Evolutionary conservation across 2,797 vertebrate genomes (phyloP), one percentile per base, ranked within the genome.

Genomic region (Micrastur ruficollis): DNA sequence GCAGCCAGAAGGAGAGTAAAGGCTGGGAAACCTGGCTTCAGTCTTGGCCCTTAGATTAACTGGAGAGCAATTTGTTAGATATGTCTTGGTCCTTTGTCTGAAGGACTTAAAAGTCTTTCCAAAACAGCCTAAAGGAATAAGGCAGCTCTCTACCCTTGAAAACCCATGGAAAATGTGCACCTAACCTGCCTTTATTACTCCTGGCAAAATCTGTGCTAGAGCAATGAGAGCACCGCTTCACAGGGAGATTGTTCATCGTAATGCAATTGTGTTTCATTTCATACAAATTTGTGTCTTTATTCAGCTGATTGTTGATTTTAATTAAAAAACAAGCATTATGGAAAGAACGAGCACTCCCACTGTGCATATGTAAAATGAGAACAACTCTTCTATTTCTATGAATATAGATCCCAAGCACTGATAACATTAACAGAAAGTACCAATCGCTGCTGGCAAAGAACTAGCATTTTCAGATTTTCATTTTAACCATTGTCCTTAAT

Each of bases 261-360:
- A 92, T 56, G 62, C 79, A 58, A 42, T 83, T 94, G 86, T 86
- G 82, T 83, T 96, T 89, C 76, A 88, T 92, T 96, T 93, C 89
- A 46, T 92, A 92, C 84, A 86, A 88, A 92, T 95, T 86, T 87
- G 52, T 96, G 86, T 96, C 95, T 96, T 97, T 88, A 93, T 97
- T 95, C 83, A 66, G 29, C 81, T 95, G 94, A 94, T 88, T 84
- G 93, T 95, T 97, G 95, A 67, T 95, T 97, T 95, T 96, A 97
- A 96, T 97, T 97, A 95, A 96, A 95, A 97, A 95, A 82, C 87
- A 90, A 96, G 91, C 66, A 66, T 76, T 91, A 96, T 94, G 71
- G 89, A 96, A 86, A 94, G 74, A 79, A 93, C 58, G 19, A 95
- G 82, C 70, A 66, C 80, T 97, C 96, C 91, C 91, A 84, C 87